Percentiles rank a stretch among this genome's conserved stretches.
Conservation (phyloP, 2,888 invertebrate genomes). For the Melieria omissa region DNA sequence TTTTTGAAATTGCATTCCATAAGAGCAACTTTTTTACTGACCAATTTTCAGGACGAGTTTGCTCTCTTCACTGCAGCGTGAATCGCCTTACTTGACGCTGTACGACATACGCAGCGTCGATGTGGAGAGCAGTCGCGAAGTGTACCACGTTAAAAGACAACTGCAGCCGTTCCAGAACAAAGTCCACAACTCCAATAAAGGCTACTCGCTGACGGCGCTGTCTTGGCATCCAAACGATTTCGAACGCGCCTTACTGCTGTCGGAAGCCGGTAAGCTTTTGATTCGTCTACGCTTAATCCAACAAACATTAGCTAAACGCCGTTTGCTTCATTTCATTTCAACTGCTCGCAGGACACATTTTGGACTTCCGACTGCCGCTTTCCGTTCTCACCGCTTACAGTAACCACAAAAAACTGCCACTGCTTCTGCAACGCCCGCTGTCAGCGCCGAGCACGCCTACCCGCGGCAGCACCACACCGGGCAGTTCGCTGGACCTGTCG, state of each 20-base stretch:
- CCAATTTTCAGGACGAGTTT: constrained; percentile 72
- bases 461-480: constrained; percentile 44
- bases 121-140: constrained; percentile 78
- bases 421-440: constrained; percentile 56
- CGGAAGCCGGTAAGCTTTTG: constrained; percentile 52
- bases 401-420: constrained; percentile 59
- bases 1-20: not conserved
- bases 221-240: constrained; percentile 88
- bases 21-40: not conserved
- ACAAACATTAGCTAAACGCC: too few species aligned
- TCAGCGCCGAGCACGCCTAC: constrained; percentile 49
- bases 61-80: constrained; percentile 83
- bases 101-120: constrained; percentile 87
- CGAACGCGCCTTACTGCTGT: constrained; percentile 61
- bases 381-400: constrained; percentile 61
- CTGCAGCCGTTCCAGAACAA: constrained; percentile 66
- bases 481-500: constrained; percentile 45
- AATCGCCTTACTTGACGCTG: constrained; percentile 79
- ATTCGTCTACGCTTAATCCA: not conserved
- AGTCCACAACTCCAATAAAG: constrained; percentile 54
- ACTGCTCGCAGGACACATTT: constrained; percentile 49
- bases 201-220: constrained; percentile 74
- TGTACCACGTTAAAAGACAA: constrained; percentile 79
- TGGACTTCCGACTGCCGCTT: constrained; percentile 62
- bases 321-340: not conserved